Base-by-base conservation (phyloP, 2,797 vertebrate genomes). In the Characodon lateralis region DNA sequence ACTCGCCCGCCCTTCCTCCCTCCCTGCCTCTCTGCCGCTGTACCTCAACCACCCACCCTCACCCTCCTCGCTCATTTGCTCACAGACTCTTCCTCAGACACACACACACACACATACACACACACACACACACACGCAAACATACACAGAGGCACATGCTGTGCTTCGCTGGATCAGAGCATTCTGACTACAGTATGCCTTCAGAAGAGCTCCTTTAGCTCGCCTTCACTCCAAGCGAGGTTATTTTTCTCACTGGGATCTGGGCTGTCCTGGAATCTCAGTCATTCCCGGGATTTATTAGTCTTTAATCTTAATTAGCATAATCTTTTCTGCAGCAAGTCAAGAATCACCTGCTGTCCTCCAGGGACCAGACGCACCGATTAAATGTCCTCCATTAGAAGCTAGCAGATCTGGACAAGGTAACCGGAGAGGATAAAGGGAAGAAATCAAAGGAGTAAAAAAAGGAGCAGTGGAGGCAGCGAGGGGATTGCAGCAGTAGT, bases 401-500 rank as follows among this genome's bases (percentile, higher is more conserved):
- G 78, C 85, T 69, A 79, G 84, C 84, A 72, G 87, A 87, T 82
- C 89, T 70, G 88, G 83, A 88, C 87, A 76, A 88, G 84, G 87
- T 74, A 78, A 85, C 80, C 35, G 79, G 87, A 88, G 89, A 87
- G 86, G 83, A 87, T 73, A 77, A 83, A 82, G 74, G 61, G 6
- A 79, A 77, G 80, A 80, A 78, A 85, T 86, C 85, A 84, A 82
- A 83, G 89, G 89, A 80, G n/a, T 81, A 82, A 80, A 8, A 2
- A 12, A 41, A 79, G 63, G 63, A 69, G 73, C 66, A 58, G 65
- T 53, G 9, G 82, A 28, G 16, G 41, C 35, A 53, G 72, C 70
- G 83, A 89, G 77, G 85, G 80, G 91, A 92, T 92, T 92, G 95
- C 95, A 95, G 95, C 90, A 89, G 92, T 84, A 86, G 89, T 83